Evolutionary conservation across 1,140 invertebrate species (phyloP), one percentile per base, ranked within the genome.

Genomic region (Brachionus calyciflorus): DNA sequence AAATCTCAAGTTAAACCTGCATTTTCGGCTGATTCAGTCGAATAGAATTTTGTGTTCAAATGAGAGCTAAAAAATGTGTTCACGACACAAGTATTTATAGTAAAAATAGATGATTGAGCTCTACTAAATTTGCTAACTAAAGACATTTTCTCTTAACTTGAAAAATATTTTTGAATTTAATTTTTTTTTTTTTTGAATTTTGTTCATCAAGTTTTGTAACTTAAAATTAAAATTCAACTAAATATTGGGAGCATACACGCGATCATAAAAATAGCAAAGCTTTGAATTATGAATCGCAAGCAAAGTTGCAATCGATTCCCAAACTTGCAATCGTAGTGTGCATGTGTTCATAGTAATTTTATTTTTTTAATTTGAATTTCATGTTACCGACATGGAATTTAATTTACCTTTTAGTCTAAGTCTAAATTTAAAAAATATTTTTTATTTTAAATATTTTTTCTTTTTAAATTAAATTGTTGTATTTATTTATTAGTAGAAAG

Each of bases 241-340:
- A 63, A 63, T 44, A 65, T 65, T 65, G 28, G 7, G 44, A 65
- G 24, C 60, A 65, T 65, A 65, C 60, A 65, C 60, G 60, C 60
- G 60, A 65, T 65, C 37, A 28, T 37, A 19, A 40, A 63, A 19
- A 37, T 21, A 37, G 40, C 19, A 37, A 17, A n/a, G 33, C 9
- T 33, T 63, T 63, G 30, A 28, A 55, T 55, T 28, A 55, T n/a
- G 33, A 12, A 55, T 28, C 28, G 53, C 53, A 28, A 28, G 12
- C 28, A n/a, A 55, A 28, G 33, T 37, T 37, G 33, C 33, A 37
- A 5, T 37, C 33, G 9, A 37, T 37, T 37, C 33, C n/a, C 9
- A 37, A 37, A 9, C 33, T 37, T 37, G 33, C 33, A 37, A 37
- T 37, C n/a, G n/a, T n/a, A n/a, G n/a, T n/a, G n/a, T n/a, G n/a